Evolutionary conservation across 2,113 vertebrate genomes (phyloP).

Genomic region (Gadus macrocephalus): DNA sequence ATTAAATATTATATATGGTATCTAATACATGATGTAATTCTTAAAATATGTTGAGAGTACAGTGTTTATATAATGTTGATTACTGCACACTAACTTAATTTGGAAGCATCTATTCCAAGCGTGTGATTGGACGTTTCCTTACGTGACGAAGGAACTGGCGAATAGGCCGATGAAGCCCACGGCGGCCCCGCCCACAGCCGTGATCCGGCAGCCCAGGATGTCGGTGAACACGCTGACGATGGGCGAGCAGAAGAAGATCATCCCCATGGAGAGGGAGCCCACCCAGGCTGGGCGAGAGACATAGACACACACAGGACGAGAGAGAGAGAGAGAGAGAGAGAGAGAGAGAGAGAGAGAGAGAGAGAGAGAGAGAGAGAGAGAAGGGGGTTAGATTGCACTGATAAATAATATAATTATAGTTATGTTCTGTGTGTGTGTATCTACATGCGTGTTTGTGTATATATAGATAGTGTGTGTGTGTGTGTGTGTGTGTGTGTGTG

Average conservation of each 20-base stretch:
- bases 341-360: conserved; percentile 15
- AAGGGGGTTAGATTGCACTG: background rate
- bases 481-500: too few relatives aligned
- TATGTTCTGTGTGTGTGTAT: too few relatives aligned
- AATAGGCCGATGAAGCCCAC: conserved; percentile 86
- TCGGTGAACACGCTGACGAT: conserved; percentile 95
- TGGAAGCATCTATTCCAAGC: background rate
- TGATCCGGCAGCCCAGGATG: conserved; percentile 83
- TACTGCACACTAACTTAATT: too few relatives aligned
- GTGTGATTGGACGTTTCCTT: conserved; percentile 46
- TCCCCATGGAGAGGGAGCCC: conserved; percentile 92
- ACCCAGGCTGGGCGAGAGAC: conserved; percentile 83
- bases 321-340: conserved; percentile 13
- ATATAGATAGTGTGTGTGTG: too few relatives aligned
- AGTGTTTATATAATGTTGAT: too few relatives aligned
- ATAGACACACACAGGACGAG: background rate
- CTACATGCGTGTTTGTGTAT: too few relatives aligned
- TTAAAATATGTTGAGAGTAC: too few relatives aligned
- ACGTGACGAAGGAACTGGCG: conserved; percentile 91
- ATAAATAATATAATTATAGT: too few relatives aligned
- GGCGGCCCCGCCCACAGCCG: conserved; percentile 85
- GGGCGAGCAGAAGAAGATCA: conserved; percentile 98
- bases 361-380: conserved; percentile 1
- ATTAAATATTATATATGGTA: too few relatives aligned
- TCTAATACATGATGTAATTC: too few relatives aligned